A percentile compares a stretch with the other conserved stretches of the same genome.
These are phyloP conservation scores for Hemicentrotus pulcherrimus DNA, from an alignment of 35 echinoderm and acorn worm species.

Conservation along the genomic window DNA sequence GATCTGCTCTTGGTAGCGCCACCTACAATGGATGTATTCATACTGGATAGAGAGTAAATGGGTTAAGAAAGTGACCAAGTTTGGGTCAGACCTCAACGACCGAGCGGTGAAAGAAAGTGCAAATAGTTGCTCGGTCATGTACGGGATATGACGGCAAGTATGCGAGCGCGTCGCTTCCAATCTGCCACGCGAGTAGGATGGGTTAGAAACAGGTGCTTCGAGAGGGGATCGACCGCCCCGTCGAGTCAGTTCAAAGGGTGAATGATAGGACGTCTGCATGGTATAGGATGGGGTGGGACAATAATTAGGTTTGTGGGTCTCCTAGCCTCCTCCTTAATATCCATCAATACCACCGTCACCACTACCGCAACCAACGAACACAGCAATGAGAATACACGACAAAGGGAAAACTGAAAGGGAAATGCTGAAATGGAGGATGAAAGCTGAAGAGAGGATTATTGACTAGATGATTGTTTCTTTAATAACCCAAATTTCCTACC, in stretches of 20 bases:
- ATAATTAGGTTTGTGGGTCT: conserved; percentile 7
- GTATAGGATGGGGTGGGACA: not conserved
- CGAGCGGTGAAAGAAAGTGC: conserved; percentile 24
- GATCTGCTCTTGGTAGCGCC: too few species aligned
- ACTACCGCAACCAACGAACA: not conserved
- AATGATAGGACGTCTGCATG: not conserved
- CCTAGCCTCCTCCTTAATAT: not conserved
- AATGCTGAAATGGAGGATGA: not conserved
- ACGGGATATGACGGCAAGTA: not conserved
- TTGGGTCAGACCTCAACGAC: conserved; percentile 12
- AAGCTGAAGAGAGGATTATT: not conserved
- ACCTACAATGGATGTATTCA: too few species aligned
- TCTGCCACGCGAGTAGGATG: not conserved
- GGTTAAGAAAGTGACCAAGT: conserved; percentile 9
- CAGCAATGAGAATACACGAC: not conserved
- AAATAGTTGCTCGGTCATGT: conserved; percentile 21
- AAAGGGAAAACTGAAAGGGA: not conserved
- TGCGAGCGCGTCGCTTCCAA: conserved; percentile 7
- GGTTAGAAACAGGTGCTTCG: not conserved
- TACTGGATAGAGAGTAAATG: not conserved
- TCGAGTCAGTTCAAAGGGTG: not conserved
- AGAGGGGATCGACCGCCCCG: not conserved
- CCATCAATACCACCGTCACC: not conserved
- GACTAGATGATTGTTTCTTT: too few species aligned
- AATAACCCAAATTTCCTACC: not conserved